A percentile compares a stretch with the other conserved stretches of the same genome.
These are phyloP conservation scores for Apamea anceps DNA, from an alignment of 2,888 invertebrate genomes.

Conservation along the genomic window DNA sequence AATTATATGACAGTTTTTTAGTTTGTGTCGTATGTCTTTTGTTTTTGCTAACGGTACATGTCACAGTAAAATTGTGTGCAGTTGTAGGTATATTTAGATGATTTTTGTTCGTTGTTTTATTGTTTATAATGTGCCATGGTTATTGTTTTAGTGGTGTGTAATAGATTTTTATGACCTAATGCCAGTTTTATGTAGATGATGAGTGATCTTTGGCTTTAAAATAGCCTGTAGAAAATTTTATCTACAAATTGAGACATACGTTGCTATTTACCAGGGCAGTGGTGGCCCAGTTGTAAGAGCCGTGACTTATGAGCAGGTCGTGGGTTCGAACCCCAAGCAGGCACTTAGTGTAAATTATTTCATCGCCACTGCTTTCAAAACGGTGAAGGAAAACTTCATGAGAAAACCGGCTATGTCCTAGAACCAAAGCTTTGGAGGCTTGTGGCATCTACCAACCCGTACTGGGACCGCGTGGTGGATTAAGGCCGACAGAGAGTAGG, in stretches of 20 bases:
- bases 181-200: neutral
- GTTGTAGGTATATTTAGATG: slow-evolving; percentile 63
- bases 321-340: neutral
- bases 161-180: slow-evolving; percentile 18
- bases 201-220: neutral
- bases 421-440: no score
- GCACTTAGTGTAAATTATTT: neutral
- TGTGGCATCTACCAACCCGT: no score
- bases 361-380: neutral
- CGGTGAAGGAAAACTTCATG: no score
- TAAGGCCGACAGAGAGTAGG: neutral
- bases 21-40: slow-evolving; percentile 64
- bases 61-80: slow-evolving; percentile 63
- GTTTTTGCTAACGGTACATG: slow-evolving; percentile 76
- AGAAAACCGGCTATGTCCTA: no score
- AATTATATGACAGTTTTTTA: slow-evolving; percentile 30
- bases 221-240: neutral
- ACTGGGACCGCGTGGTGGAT: no score
- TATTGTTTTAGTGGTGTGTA: slow-evolving; percentile 28
- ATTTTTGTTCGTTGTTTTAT: slow-evolving; percentile 45
- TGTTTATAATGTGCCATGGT: slow-evolving; percentile 33
- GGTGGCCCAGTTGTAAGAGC: neutral
- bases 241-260: neutral
- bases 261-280: neutral
- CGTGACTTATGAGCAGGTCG: no score